A percentile compares a stretch with the other conserved stretches of the same genome.
These are phyloP conservation scores for Machaerirhynchus nigripectus DNA, from an alignment of 2,113 vertebrate genomes.

Conservation along the genomic window DNA sequence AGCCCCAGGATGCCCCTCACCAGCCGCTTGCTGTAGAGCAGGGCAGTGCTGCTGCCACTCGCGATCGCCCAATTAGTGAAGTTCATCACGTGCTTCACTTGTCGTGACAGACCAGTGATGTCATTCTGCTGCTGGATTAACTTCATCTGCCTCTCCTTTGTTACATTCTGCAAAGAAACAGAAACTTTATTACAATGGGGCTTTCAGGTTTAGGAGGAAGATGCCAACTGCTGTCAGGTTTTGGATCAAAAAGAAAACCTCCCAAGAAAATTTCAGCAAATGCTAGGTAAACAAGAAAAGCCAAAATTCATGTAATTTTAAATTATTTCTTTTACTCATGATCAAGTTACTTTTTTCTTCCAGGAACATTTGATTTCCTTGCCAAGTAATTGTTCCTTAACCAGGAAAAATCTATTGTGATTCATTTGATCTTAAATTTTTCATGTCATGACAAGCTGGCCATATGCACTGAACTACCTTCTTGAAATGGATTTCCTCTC, in stretches of 20 bases:
- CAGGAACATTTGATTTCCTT: background rate
- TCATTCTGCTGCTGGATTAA: conserved; percentile 91
- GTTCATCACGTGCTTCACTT: conserved; percentile 95
- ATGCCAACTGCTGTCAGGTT: background rate
- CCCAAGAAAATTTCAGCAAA: background rate
- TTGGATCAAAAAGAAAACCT: background rate
- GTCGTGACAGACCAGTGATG: conserved; percentile 87
- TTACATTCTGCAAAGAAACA: conserved; percentile 83
- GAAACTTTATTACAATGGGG: background rate
- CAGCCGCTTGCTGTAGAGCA: conserved; percentile 96
- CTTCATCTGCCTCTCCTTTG: conserved; percentile 94
- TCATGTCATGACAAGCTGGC: background rate
- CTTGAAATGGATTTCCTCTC: background rate
- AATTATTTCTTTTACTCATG: background rate
- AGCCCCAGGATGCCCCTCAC: conserved; percentile 67
- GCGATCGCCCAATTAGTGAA: conserved; percentile 97
- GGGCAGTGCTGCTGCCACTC: conserved; percentile 92
- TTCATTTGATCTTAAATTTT: background rate
- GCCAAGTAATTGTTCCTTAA: background rate
- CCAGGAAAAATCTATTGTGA: background rate
- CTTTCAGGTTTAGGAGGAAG: background rate
- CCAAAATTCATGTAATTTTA: background rate
- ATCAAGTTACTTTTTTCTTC: background rate
- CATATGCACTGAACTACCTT: background rate
- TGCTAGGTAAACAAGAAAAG: background rate